Evolutionary conservation across 2,797 vertebrate species (phyloP).

Genomic region (Gouania willdenowi): DNA sequence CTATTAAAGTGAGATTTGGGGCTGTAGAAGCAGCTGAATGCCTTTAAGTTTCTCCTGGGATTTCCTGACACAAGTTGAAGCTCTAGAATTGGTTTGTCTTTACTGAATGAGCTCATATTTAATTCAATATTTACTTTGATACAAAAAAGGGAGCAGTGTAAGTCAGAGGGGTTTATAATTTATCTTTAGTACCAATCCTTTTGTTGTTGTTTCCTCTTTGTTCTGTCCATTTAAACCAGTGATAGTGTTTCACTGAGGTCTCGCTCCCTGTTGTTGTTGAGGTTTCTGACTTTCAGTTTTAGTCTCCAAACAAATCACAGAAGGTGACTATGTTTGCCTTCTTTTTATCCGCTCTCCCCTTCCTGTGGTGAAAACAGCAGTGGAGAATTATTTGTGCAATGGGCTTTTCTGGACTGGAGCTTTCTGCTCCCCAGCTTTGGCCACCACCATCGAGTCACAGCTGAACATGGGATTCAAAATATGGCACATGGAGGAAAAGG

Average conservation of each 20-base stretch:
- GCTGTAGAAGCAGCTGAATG: slow-evolving; percentile 6
- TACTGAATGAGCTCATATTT: too few species aligned
- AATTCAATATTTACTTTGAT: too few species aligned
- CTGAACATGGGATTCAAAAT: slow-evolving; percentile 46
- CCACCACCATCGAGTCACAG: background rate
- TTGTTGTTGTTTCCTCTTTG: too few species aligned
- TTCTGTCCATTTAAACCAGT: too few species aligned
- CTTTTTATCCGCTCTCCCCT: slow-evolving; percentile 6
- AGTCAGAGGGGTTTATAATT: too few species aligned
- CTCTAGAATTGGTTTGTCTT: too few species aligned
- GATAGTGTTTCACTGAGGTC: slow-evolving; percentile 3
- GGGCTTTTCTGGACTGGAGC: slow-evolving; percentile 11
- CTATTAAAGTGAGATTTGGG: slow-evolving; percentile 54
- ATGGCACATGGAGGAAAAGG: slow-evolving; percentile 36
- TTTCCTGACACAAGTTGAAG: slow-evolving; percentile 31
- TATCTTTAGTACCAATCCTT: too few species aligned
- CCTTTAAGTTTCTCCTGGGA: slow-evolving; percentile 28
- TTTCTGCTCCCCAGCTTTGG: background rate
- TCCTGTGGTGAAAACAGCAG: slow-evolving; percentile 4
- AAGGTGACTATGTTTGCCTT: slow-evolving; percentile 24
- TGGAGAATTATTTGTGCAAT: slow-evolving; percentile 30
- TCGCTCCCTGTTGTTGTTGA: background rate
- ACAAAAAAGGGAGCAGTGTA: too few species aligned
- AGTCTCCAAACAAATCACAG: slow-evolving; percentile 23
- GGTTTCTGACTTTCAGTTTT: slow-evolving; percentile 2